Percentiles rank a stretch among this genome's conserved stretches.
Conservation (phyloP, 2,113 vertebrate species). For the Aphyosemion australe region DNA sequence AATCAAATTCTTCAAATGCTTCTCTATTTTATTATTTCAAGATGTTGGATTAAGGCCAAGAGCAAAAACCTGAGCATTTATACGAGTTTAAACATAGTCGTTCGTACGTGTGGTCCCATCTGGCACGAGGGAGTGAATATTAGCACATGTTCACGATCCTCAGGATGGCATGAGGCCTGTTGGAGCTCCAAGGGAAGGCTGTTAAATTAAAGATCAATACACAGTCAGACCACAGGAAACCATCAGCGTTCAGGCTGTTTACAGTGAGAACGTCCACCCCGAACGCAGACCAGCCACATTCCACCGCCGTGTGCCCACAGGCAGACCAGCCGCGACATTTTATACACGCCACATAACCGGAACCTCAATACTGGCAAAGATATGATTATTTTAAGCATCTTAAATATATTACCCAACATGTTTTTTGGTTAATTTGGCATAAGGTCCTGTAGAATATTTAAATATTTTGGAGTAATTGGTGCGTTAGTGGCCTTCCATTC, state of each 20-base stretch:
- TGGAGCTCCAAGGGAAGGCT: slow-evolving; percentile 22
- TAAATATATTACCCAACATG: too few relatives aligned
- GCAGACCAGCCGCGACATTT: too few relatives aligned
- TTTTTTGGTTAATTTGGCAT: too few relatives aligned
- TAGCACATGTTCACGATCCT: slow-evolving; percentile 43
- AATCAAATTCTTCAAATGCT: not conserved
- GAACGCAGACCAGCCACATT: slow-evolving; percentile 60
- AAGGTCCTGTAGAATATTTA: too few relatives aligned
- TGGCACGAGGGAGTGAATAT: slow-evolving; percentile 36
- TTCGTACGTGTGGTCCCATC: slow-evolving; percentile 34
- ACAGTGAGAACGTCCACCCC: slow-evolving; percentile 60
- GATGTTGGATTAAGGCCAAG: slow-evolving; percentile 36
- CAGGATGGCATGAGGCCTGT: slow-evolving; percentile 20
- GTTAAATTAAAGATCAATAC: slow-evolving; percentile 69
- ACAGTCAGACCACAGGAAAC: slow-evolving; percentile 48
- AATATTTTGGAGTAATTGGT: not conserved
- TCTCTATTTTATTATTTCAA: slow-evolving; percentile 34
- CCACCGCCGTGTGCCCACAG: slow-evolving; percentile 44
- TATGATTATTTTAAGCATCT: too few relatives aligned
- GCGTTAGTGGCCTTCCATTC: slow-evolving; percentile 53
- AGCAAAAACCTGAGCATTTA: not conserved
- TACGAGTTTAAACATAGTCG: slow-evolving; percentile 21
- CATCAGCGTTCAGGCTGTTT: slow-evolving; percentile 73
- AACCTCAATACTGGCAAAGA: too few relatives aligned
- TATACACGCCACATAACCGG: too few relatives aligned